Evolutionary conservation across 2,888 invertebrate species (phyloP), one percentile per base, ranked within the genome.

Genomic region (Cynaeus angustus): DNA sequence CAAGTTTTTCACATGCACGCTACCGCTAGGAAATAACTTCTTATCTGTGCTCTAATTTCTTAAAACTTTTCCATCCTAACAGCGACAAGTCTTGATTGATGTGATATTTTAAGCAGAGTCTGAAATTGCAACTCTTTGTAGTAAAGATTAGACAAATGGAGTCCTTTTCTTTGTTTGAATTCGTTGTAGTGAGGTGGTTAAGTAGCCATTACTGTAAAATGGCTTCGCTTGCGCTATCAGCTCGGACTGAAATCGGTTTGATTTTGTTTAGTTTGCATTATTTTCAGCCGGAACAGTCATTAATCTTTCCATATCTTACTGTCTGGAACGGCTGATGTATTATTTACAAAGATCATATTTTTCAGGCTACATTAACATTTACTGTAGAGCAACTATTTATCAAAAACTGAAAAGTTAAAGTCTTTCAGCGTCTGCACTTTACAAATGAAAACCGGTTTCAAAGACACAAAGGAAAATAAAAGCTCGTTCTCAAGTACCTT

Each of bases 61-160:
- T 33, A 53, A 53, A 53, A 37, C 30, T 50, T 50, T 53, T 53
- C 10, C 37, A 13, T 53, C 37, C 53, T 53, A 33, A 46, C 16
- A 53, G 53, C 53, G 53, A 53, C 53, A 53, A 53, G 21, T 13
- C 50, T 26, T 53, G 53, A 53, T 53, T 53, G 53, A 53, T 53
- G 53, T 53, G 12, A 33, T 33, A 53, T 53, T 53, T 53, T 53
- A 53, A 30, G 53, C 33, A 14, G 30, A 7, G 33, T 53, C 53
- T 12, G 53, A 33, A 50, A 53, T 53, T 12, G 12, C 53, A 3
- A 16, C 16, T 46, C 46, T 12, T 12, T 43, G 46, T 13, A 13
- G 4, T 7, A 28, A 28, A 37, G 53, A 53, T 37, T 53, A 37
- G 33, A 3, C 53, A 53, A 53, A 53, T 53, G 53, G 53, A 53